Percentiles rank a stretch among this genome's conserved stretches.
These are phyloP conservation scores for Calephelis virginiensis DNA, from an alignment of 1,140 invertebrate species.

Conservation along the genomic window DNA sequence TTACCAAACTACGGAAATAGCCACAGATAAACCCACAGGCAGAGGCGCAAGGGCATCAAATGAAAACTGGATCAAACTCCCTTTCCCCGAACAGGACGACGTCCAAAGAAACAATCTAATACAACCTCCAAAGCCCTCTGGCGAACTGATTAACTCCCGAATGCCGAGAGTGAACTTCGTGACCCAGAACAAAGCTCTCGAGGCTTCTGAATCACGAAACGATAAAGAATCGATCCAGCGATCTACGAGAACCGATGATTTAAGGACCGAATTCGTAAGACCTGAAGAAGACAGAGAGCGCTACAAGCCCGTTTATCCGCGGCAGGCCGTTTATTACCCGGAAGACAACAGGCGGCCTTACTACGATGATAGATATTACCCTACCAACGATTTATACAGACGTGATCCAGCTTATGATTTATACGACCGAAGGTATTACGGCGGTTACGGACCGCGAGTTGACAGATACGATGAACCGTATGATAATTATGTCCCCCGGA, in stretches of 20 bases:
- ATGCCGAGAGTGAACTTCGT: slow-evolving; percentile 77
- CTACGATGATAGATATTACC: slow-evolving; percentile 69
- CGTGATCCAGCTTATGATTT: slow-evolving; percentile 66
- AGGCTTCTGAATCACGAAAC: slow-evolving; percentile 72
- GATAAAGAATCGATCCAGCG: slow-evolving; percentile 70
- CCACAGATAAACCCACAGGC: slow-evolving; percentile 69
- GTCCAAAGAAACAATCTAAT: slow-evolving; percentile 46
- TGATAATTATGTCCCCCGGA: slow-evolving; percentile 65
- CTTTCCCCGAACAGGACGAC: slow-evolving; percentile 55
- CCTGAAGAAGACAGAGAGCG: slow-evolving; percentile 59
- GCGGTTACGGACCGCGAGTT: slow-evolving; percentile 56
- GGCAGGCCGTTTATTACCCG: slow-evolving; percentile 73
- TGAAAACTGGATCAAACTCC: slow-evolving; percentile 76
- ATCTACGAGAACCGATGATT: slow-evolving; percentile 59
- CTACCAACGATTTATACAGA: slow-evolving; percentile 61
- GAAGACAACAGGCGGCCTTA: slow-evolving; percentile 62
- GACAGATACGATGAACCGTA: slow-evolving; percentile 71
- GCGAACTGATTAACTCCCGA: slow-evolving; percentile 68
- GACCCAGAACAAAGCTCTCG: slow-evolving; percentile 71
- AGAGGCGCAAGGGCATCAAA: slow-evolving; percentile 71
- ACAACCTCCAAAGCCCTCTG: slow-evolving; percentile 61
- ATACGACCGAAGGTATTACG: slow-evolving; percentile 59
- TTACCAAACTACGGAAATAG: slow-evolving; percentile 67
- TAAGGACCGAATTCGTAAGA: slow-evolving; percentile 73
- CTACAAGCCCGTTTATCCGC: slow-evolving; percentile 69